phyloP scores from a whole-genome alignment of 1,140 invertebrate genomes.

The Archegozetes longisetosus region DNA sequence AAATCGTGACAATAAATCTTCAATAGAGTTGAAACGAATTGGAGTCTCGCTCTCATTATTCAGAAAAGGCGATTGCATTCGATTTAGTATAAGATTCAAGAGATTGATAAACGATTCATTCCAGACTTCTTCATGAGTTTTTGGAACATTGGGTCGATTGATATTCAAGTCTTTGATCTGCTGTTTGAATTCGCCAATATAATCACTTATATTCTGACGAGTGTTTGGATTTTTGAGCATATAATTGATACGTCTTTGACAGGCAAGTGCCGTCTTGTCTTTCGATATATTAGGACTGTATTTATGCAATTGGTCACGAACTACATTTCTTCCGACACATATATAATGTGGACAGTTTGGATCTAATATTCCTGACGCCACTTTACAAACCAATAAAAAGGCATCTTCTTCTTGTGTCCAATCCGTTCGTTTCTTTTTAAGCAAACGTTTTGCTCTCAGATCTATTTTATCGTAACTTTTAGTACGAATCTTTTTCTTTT shows the following conservation, averaged over 20 bases:
- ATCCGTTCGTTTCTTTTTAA: constrained; percentile 37
- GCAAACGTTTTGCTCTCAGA: constrained; percentile 42
- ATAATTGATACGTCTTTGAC: constrained; percentile 44
- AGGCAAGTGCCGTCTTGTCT: constrained; percentile 52
- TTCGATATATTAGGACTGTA: constrained; percentile 32
- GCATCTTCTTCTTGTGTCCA: constrained; percentile 28
- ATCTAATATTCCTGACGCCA: constrained; percentile 44
- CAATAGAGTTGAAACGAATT: constrained; percentile 5
- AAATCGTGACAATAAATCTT: constrained; percentile 19
- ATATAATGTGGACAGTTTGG: constrained; percentile 35
- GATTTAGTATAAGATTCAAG: constrained; percentile 21
- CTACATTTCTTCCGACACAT: constrained; percentile 31
- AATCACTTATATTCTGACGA: constrained; percentile 38
- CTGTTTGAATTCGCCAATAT: constrained; percentile 42
- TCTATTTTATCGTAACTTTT: constrained; percentile 48
- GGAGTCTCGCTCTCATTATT: neutral
- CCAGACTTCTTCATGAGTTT: constrained; percentile 17
- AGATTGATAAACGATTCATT: constrained; percentile 17
- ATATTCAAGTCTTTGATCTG: constrained; percentile 33
- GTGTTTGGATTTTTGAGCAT: constrained; percentile 43
- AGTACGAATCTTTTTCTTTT: too few species aligned
- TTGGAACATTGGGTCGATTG: constrained; percentile 23
- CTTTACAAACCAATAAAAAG: constrained; percentile 44
- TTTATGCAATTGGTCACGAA: constrained; percentile 46
- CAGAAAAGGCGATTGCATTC: constrained; percentile 16